Base-by-base conservation (phyloP, 2,113 vertebrate genomes). In the Salvelinus sp. region DNA sequence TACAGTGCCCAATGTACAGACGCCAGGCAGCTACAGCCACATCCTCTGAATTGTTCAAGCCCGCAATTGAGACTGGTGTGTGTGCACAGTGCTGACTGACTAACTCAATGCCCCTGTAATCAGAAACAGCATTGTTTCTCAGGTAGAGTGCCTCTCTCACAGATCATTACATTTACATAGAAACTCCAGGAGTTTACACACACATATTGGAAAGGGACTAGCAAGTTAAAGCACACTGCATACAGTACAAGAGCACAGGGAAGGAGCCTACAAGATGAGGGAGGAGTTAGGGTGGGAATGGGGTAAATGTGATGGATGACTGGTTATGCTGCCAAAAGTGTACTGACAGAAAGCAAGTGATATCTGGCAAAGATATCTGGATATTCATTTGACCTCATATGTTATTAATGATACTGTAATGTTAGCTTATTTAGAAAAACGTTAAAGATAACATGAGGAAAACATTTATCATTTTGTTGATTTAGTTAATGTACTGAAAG, bases 11-110 rank as follows among this genome's bases (percentile, higher is more conserved):
- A 75, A 28, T 30, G 44, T 71, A 25, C n/a, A 67, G 6, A 70
- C 30, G 25, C 20, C 67, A 75, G 16, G 72, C 30, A 74, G 3
- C 58, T 28, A 69, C 72, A 75, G 20, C 5, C 54, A 47, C 60
- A 62, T 54, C 14, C 65, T 78, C 20, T 74, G 30, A 50, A 74
- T 78, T 76, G 76, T 83, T 83, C 25, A 78, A 58, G 65, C 23
- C 38, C 22, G 69, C 44, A 58, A 70, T 70, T 74, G 64, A 77
- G 72, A 69, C 28, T 57, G 25, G 44, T 25, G 48, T 38, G 47
- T 74, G 75, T 69, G 69, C 14, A 70, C 33, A 38, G 33, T 38
- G 33, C 33, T 38, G 69, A 70, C 67, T 33, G 28, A 57, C 62
- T 38, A n/a, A 57, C 69, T 20, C 27, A 69, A 23, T 50, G 48